phyloP scores from a whole-genome alignment of 2,888 invertebrate species.

The Leptinotarsa tumamoca region DNA sequence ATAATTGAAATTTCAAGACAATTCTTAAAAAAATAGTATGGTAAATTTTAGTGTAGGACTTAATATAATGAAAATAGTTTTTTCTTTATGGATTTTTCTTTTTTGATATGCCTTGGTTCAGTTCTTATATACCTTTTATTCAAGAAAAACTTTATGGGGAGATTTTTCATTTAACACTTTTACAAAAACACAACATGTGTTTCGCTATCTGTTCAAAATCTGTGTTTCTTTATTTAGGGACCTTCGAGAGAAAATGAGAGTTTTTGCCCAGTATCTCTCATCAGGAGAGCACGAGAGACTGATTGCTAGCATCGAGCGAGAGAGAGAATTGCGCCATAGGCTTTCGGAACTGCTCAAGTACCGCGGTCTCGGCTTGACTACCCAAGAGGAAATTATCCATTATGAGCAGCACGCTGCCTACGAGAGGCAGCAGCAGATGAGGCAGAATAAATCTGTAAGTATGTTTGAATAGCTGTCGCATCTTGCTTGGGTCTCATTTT shows the following conservation, averaged over 20 bases:
- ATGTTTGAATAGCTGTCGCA: slow-evolving; percentile 25
- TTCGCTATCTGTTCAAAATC: too few species aligned
- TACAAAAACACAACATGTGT: too few species aligned
- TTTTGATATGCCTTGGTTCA: too few species aligned
- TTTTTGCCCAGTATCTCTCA: slow-evolving; percentile 90
- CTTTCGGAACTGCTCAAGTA: slow-evolving; percentile 87
- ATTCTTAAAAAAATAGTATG: too few species aligned
- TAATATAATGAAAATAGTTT: too few species aligned
- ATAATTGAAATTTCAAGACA: too few species aligned
- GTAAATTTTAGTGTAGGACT: too few species aligned
- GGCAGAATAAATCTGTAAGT: slow-evolving; percentile 76
- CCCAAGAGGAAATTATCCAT: slow-evolving; percentile 86
- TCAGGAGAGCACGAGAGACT: slow-evolving; percentile 86
- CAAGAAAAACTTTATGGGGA: too few species aligned
- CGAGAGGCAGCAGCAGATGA: slow-evolving; percentile 69
- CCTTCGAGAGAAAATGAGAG: slow-evolving; percentile 85
- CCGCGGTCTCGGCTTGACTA: slow-evolving; percentile 86
- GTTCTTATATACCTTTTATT: too few species aligned
- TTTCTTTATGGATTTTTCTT: too few species aligned
- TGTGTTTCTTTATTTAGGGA: slow-evolving; percentile 68
- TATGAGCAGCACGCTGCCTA: slow-evolving; percentile 82
- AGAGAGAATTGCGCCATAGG: slow-evolving; percentile 85
- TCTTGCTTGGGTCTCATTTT: too few species aligned
- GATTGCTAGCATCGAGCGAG: slow-evolving; percentile 82
- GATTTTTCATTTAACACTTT: too few species aligned